Conservation (phyloP, 2,888 invertebrate genomes). For the Xestia c-nigrum region DNA sequence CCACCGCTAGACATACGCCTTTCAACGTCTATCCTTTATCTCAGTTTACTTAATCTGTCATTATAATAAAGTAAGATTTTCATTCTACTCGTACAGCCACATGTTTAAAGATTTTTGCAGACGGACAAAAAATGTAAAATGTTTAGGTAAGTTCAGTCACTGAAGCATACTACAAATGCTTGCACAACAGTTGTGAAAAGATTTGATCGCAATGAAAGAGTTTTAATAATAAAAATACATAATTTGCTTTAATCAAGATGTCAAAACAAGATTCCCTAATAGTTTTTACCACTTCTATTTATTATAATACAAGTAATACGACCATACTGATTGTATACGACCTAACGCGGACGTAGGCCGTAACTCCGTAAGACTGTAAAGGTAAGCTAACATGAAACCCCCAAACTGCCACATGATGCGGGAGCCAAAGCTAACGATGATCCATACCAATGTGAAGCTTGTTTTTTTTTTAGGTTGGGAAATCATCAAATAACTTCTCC, state of each 20-base stretch:
- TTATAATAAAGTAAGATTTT: conserved; percentile 46
- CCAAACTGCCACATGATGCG: neutral
- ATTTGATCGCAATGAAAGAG: conserved; percentile 12
- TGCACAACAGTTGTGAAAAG: conserved; percentile 9
- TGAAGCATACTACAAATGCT: conserved; percentile 28
- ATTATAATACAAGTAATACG: neutral
- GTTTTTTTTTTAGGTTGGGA: too few species aligned
- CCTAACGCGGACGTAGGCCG: neutral
- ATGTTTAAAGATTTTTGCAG: conserved; percentile 26
- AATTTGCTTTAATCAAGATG: neutral
- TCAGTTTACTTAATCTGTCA: conserved; percentile 16
- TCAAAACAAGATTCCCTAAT: neutral
- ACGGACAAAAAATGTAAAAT: conserved; percentile 33
- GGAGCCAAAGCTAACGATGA: neutral
- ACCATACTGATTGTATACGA: neutral
- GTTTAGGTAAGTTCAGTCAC: conserved; percentile 35
- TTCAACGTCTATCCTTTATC: too few species aligned
- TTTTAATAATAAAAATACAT: neutral
- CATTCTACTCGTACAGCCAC: conserved; percentile 7
- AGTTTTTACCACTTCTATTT: too few species aligned
- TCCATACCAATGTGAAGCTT: neutral
- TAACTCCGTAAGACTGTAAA: neutral
- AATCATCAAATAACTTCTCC: too few species aligned
- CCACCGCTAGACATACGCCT: too few species aligned
- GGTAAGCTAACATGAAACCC: conserved; percentile 27